Evolutionary conservation across 2,113 vertebrate genomes (phyloP).

Genomic region (Oceanodroma tethys): DNA sequence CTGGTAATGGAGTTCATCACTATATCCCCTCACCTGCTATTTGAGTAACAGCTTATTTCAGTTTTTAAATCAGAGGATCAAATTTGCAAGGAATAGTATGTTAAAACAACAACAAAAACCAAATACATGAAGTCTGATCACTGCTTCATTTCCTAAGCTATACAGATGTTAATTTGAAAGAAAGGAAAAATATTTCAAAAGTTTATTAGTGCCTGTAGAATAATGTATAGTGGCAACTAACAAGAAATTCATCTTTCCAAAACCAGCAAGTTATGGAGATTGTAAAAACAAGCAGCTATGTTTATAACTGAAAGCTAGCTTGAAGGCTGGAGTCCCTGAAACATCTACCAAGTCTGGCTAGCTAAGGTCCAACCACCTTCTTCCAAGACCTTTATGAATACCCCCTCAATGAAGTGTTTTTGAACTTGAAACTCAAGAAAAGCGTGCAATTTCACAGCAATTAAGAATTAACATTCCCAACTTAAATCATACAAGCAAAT

Average conservation of each 20-base stretch:
- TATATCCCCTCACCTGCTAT: background rate
- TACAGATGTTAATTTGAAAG: background rate
- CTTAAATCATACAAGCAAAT: background rate
- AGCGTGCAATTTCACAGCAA: background rate
- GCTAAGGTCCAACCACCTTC: background rate
- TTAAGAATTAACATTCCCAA: background rate
- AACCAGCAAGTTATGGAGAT: background rate
- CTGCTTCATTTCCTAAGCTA: background rate
- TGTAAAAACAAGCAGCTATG: background rate
- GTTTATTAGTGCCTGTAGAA: background rate
- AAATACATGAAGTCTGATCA: background rate
- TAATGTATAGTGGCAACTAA: background rate
- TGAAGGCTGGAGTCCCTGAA: background rate
- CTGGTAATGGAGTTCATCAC: background rate
- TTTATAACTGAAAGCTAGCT: background rate
- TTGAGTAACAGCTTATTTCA: background rate
- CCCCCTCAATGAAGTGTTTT: background rate
- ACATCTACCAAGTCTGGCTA: background rate
- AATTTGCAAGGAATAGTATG: background rate
- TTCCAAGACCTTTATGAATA: background rate
- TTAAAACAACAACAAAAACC: background rate
- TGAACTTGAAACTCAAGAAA: background rate
- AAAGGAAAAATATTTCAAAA: background rate
- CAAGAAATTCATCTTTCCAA: background rate
- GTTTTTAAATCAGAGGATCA: background rate